Percentiles rank a stretch among this genome's conserved stretches.
Evolutionary conservation across 23 tunicate species (phyloP).

Genomic region (Aplidium turbinatum): DNA sequence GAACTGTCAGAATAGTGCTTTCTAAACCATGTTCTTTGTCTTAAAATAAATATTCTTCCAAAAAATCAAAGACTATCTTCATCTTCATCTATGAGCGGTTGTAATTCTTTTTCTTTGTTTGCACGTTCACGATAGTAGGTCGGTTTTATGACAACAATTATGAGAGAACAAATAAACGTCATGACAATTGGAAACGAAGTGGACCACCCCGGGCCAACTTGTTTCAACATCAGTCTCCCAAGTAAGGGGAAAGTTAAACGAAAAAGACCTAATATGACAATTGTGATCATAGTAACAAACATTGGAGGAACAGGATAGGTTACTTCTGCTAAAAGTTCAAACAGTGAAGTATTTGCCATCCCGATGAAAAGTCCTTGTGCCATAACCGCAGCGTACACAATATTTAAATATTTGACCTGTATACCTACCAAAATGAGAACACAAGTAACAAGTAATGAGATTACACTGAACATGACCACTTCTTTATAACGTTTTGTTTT

Average conservation of each 20-base stretch:
- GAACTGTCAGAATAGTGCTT: too few species aligned
- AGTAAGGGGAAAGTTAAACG: conserved; percentile 35
- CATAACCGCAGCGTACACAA: conserved; percentile 33
- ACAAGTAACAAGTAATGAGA: conserved; percentile 31
- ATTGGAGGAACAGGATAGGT: conserved; percentile 53
- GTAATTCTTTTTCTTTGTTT: conserved; percentile 1
- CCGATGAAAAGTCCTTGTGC: conserved; percentile 53
- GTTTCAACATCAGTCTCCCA: conserved; percentile 14
- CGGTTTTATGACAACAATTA: conserved; percentile 15
- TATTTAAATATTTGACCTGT: neutral
- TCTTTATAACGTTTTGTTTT: conserved; percentile 36
- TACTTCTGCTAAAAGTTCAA: conserved; percentile 62
- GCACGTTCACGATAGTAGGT: conserved; percentile 24
- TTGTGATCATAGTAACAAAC: conserved; percentile 52
- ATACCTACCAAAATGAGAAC: conserved; percentile 33
- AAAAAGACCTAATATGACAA: conserved; percentile 44
- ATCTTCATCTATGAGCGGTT: conserved; percentile 1
- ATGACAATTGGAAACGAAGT: conserved; percentile 30
- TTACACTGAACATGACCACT: conserved; percentile 28
- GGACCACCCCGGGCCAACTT: conserved; percentile 20
- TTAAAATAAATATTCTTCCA: too few species aligned
- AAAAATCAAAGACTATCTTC: too few species aligned
- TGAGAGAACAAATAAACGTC: conserved; percentile 7
- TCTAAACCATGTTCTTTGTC: too few species aligned
- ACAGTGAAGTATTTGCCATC: conserved; percentile 46